Conservation (phyloP, 2,888 invertebrate species). For the Fragum whitleyi region DNA sequence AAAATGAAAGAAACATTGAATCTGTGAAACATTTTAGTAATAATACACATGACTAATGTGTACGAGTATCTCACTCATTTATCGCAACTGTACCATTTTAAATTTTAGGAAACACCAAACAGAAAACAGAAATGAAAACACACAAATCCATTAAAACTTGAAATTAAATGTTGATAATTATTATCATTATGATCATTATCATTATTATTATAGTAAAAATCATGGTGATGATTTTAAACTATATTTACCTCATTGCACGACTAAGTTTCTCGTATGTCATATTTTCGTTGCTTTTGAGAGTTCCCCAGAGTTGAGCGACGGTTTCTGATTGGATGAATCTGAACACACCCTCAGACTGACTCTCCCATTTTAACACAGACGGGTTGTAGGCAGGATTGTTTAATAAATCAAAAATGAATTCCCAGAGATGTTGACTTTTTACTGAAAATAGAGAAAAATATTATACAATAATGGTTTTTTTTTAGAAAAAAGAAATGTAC, state of each 20-base stretch:
- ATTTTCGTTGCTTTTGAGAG: slow-evolving; percentile 93
- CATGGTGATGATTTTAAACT: no score
- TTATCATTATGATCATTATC: no score
- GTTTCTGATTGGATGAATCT: slow-evolving; percentile 95
- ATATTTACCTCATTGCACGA: slow-evolving; percentile 92
- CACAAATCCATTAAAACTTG: no score
- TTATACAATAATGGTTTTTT: not conserved
- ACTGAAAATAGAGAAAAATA: slow-evolving; percentile 50
- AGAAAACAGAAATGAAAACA: no score
- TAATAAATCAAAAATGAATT: slow-evolving; percentile 93
- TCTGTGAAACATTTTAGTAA: no score
- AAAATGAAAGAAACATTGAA: slow-evolving; percentile 4
- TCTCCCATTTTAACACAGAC: slow-evolving; percentile 94
- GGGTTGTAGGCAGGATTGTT: slow-evolving; percentile 92
- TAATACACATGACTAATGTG: no score
- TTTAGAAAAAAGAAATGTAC: no score
- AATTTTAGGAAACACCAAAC: no score
- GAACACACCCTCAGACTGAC: slow-evolving; percentile 93
- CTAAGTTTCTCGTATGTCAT: slow-evolving; percentile 98
- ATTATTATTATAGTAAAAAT: no score
- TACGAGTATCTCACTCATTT: no score
- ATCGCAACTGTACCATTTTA: no score
- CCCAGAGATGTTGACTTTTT: slow-evolving; percentile 88
- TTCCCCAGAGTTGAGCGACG: slow-evolving; percentile 95
- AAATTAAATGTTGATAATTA: no score